Conservation (phyloP, 2,888 invertebrate species). For the Caenorhabditis angaria region DNA sequence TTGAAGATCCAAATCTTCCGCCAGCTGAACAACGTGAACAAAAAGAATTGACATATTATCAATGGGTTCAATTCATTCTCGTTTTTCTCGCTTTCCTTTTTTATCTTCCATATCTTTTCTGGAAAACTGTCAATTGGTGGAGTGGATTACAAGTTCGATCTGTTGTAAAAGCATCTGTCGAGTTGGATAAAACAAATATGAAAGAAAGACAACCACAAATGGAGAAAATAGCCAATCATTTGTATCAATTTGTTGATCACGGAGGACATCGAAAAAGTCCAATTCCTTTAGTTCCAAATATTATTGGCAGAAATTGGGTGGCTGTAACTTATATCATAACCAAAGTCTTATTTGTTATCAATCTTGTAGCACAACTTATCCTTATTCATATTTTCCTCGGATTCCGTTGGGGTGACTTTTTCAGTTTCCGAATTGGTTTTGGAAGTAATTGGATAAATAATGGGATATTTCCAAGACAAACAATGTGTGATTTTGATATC, state of each 20-base stretch:
- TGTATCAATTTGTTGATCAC: constrained; percentile 13
- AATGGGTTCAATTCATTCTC: constrained; percentile 72
- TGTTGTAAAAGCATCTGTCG: constrained; percentile 30
- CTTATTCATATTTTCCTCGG: constrained; percentile 68
- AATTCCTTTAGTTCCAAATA: constrained; percentile 35
- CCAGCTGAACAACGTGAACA: constrained; percentile 46
- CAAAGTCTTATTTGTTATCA: constrained; percentile 69
- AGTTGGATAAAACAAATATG: constrained; percentile 25
- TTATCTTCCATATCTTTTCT: constrained; percentile 68
- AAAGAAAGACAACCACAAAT: constrained; percentile 16
- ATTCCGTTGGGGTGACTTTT: constrained; percentile 41
- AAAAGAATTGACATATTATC: constrained; percentile 64
- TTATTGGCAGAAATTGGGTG: constrained; percentile 34
- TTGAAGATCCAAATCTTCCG: constrained; percentile 58
- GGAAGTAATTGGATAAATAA: constrained; percentile 53
- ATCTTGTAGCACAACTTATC: constrained; percentile 62
- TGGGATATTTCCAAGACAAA: constrained; percentile 54
- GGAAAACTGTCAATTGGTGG: constrained; percentile 71
- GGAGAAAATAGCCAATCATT: constrained; percentile 45
- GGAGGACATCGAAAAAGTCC: constrained; percentile 6
- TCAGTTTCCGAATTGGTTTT: constrained; percentile 51
- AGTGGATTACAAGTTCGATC: constrained; percentile 46
- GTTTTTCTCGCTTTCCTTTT: constrained; percentile 69
- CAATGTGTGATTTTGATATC: constrained; percentile 59
- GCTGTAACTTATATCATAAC: constrained; percentile 62